Percentiles rank a stretch among this genome's conserved stretches.
phyloP scores from a whole-genome alignment of 2,113 vertebrate genomes.

The Ibidorhyncha struthersii region DNA sequence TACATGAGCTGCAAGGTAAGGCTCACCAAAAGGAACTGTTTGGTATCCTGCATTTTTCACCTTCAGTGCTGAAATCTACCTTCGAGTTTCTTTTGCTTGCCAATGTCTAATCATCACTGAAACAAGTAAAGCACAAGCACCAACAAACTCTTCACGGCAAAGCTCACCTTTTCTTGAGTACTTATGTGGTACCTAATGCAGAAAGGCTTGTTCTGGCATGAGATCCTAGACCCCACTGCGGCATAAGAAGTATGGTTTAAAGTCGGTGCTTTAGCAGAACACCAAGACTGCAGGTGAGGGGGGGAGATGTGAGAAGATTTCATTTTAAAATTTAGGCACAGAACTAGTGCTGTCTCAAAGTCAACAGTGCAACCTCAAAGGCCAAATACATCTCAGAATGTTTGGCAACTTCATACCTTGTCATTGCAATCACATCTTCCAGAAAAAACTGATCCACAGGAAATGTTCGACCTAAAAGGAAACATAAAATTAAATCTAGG shows the following conservation, averaged over 20 bases:
- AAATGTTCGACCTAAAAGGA: conserved; percentile 85
- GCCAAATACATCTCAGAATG: background rate
- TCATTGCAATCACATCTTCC: conserved; percentile 90
- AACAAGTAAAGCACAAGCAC: background rate
- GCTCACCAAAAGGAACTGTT: background rate
- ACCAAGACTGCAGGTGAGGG: background rate
- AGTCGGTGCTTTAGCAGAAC: background rate
- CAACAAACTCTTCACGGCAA: background rate
- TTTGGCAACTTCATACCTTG: conserved; percentile 74
- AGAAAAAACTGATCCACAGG: conserved; percentile 96
- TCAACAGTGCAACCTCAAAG: background rate
- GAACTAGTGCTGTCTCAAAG: background rate
- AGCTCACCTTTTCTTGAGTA: background rate
- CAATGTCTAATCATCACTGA: background rate
- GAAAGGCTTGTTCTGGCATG: background rate
- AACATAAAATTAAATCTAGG: background rate
- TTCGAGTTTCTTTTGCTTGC: background rate
- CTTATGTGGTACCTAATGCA: background rate
- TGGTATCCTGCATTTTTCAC: background rate
- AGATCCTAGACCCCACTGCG: background rate
- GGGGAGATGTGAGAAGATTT: background rate
- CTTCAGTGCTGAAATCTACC: background rate
- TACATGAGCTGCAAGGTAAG: background rate
- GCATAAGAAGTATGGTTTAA: background rate
- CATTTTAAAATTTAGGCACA: background rate